Evolutionary conservation across 2,888 invertebrate genomes (phyloP).

Genomic region (Hedya salicella): DNA sequence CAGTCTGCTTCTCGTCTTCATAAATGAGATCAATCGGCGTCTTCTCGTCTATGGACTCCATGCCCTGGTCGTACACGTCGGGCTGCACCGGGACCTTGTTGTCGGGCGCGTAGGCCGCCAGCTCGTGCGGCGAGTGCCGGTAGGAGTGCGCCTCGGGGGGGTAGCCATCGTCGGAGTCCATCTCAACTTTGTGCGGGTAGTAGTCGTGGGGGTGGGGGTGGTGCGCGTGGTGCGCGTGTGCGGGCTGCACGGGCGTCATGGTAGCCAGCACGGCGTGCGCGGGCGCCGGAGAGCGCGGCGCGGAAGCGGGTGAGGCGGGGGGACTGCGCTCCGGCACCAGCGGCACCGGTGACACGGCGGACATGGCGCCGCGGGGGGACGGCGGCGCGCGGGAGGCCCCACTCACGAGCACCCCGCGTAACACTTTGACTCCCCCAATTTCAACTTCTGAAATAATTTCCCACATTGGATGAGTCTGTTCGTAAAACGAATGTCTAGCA

Average conservation of each 20-base stretch:
- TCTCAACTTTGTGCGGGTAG: conserved; percentile 86
- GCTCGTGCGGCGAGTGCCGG: conserved; percentile 83
- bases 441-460: conserved; percentile 70
- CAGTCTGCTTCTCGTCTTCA: conserved; percentile 93
- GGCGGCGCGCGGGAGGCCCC: conserved; percentile 22
- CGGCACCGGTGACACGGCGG: conserved; percentile 66
- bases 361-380: conserved; percentile 71
- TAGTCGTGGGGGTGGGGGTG: conserved; percentile 87
- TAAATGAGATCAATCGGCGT: conserved; percentile 93
- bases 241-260: conserved; percentile 93
- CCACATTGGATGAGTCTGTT: conserved; percentile 33
- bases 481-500: conserved; percentile 3
- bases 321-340: conserved; percentile 70
- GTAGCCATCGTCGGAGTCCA: conserved; percentile 86
- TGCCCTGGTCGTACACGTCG: conserved; percentile 78
- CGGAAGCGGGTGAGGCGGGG: conserved; percentile 80
- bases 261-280: conserved; percentile 91
- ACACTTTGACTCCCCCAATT: conserved; percentile 62
- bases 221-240: conserved; percentile 82
- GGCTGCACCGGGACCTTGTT: conserved; percentile 86
- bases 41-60: conserved; percentile 86
- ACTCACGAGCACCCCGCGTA: conserved; percentile 67
- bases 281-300: conserved; percentile 87
- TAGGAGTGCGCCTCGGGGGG: conserved; percentile 86
- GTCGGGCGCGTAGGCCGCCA: conserved; percentile 80